Conservation (phyloP, 2,113 vertebrate species). For the Xenotilapia longispinis region DNA sequence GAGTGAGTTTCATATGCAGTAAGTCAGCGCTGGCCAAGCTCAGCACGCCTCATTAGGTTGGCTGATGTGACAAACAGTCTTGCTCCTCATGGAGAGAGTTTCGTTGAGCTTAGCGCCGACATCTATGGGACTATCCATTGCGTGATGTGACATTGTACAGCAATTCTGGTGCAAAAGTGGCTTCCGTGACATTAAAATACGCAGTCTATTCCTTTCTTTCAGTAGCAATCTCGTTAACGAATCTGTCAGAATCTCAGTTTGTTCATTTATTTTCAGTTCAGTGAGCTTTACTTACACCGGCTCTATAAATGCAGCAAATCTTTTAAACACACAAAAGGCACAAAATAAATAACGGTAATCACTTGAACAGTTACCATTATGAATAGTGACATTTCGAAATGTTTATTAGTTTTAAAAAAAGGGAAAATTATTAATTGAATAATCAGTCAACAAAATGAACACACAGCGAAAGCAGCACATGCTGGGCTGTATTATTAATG, state of each 20-base stretch:
- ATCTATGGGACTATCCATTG: background rate
- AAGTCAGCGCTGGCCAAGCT: slow-evolving; percentile 13
- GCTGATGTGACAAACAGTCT: slow-evolving; percentile 40
- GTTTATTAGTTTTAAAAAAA: background rate
- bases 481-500: slow-evolving; percentile 10
- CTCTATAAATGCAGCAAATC: background rate
- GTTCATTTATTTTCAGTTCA: background rate
- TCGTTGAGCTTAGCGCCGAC: background rate
- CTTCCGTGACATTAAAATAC: background rate
- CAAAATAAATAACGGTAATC: background rate
- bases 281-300: background rate
- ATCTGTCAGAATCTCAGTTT: background rate
- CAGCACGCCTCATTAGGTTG: slow-evolving; percentile 35
- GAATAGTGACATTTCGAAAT: slow-evolving; percentile 17
- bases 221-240: background rate
- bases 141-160: background rate
- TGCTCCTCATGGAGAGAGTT: background rate
- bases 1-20: slow-evolving; percentile 3
- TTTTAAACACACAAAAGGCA: background rate
- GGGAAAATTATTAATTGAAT: slow-evolving; percentile 10
- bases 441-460: slow-evolving; percentile 41
- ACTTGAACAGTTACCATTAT: background rate
- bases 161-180: background rate
- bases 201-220: background rate
- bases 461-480: slow-evolving; percentile 1